Evolutionary conservation across 2,797 vertebrate species (phyloP).

Genomic region (Sebastes glaucus): DNA sequence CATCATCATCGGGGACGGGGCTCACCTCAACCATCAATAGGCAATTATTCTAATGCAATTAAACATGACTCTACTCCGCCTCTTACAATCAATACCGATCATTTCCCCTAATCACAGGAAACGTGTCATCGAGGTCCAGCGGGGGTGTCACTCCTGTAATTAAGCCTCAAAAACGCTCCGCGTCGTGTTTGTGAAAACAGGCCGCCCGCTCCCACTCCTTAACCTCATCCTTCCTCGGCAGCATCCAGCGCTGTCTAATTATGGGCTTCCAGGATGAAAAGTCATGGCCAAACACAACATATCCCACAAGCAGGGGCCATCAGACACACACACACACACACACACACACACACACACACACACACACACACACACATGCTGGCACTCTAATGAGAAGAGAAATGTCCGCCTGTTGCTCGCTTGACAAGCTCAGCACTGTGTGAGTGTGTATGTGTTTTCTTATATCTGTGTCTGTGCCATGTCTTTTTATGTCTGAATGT

Average conservation of each 20-base stretch:
- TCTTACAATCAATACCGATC: slow-evolving; percentile 66
- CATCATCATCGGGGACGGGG: slow-evolving; percentile 29
- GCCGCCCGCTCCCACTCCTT: slow-evolving; percentile 56
- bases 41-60: slow-evolving; percentile 79
- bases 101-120: slow-evolving; percentile 76
- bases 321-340: slow-evolving; percentile 6
- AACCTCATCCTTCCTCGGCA: slow-evolving; percentile 73
- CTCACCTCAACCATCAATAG: slow-evolving; percentile 66
- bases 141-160: slow-evolving; percentile 66
- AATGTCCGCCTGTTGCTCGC: slow-evolving; percentile 24
- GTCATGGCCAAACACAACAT: slow-evolving; percentile 59
- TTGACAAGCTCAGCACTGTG: slow-evolving; percentile 10
- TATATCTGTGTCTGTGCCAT: slow-evolving; percentile 42
- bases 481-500: slow-evolving; percentile 59
- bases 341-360: not conserved
- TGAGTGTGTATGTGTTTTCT: not conserved
- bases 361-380: not conserved
- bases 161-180: slow-evolving; percentile 37
- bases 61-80: slow-evolving; percentile 65
- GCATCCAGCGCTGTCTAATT: slow-evolving; percentile 65
- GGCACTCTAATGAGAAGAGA: slow-evolving; percentile 40
- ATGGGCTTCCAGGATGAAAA: slow-evolving; percentile 63
- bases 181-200: slow-evolving; percentile 35
- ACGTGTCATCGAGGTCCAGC: slow-evolving; percentile 60
- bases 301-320: slow-evolving; percentile 28